These are phyloP conservation scores for Esox lucius DNA, from an alignment of 2,797 vertebrate genomes.

Conservation along the genomic window DNA sequence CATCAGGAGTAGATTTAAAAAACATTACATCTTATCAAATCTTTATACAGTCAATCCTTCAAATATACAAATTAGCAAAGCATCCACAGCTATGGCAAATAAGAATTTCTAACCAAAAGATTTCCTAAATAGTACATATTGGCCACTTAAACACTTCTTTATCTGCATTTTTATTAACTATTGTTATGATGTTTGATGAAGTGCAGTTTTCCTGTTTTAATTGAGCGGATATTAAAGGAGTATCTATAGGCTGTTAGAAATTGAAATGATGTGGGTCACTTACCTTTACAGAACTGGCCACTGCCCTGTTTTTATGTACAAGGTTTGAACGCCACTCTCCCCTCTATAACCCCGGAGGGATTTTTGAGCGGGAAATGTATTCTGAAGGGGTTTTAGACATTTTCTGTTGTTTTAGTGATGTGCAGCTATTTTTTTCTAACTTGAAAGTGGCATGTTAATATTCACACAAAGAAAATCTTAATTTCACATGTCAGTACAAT, in stretches of 20 bases:
- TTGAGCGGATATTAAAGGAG: background rate
- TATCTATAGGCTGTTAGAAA: background rate
- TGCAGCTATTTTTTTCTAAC: conserved; percentile 61
- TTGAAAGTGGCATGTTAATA: conserved; percentile 53
- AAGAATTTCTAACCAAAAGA: background rate
- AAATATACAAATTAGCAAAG: background rate
- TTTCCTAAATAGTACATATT: conserved; percentile 3
- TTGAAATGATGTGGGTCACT: background rate
- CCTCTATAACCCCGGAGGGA: background rate
- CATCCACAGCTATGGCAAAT: conserved; percentile 3
- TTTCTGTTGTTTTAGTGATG: conserved; percentile 59
- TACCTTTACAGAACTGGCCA: conserved; percentile 6
- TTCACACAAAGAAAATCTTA: conserved; percentile 9
- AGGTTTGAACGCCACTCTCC: conserved; percentile 3
- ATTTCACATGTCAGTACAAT: conserved; percentile 9
- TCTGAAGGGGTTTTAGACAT: conserved; percentile 24
- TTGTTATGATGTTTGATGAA: background rate
- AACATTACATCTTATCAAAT: background rate
- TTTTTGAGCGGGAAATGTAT: background rate
- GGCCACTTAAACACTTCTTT: background rate
- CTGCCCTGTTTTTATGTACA: conserved; percentile 15
- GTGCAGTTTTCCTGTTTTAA: conserved; percentile 17
- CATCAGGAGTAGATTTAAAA: background rate
- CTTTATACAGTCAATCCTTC: background rate
- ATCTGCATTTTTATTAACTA: background rate